Base-by-base conservation (phyloP, 2,113 vertebrate genomes). In the Pollachius pollachius region DNA sequence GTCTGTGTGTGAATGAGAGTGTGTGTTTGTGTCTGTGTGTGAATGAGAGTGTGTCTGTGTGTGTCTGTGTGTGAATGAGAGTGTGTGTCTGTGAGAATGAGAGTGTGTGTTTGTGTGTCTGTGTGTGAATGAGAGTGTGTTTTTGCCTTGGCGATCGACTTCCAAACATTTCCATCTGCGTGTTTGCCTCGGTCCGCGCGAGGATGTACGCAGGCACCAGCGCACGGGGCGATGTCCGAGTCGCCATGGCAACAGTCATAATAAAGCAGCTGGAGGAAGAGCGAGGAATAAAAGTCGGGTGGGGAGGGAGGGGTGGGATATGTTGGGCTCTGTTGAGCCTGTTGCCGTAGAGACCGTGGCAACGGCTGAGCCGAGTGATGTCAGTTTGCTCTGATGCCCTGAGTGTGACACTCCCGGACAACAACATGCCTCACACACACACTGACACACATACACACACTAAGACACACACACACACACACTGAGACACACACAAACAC, bases 191-290 rank as follows among this genome's bases (percentile, higher is more conserved):
- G 0, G 57, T 48, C 54, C 15, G 30, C 11, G n/a, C 2, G 15
- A 21, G 34, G 5, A 37, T 52, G 56, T 17, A 27, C 57, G 34
- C 23, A 12, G 3, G 27, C 34, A 18, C 9, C 15, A 13, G 66
- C 25, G 63, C 30, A 30, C 13, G 25, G 76, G 12, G 69, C 4
- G 25, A 74, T 78, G 66, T 60, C 67, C 3, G 17, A 4, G 82
- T 89, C 74, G 68, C 84, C 69, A 52, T 68, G 83, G 84, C 1
- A 65, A 89, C 86, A 88, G 90, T 86, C 90, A 91, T 85, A 90
- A 91, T 84, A 91, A 83, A 87, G 57, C 68, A 63, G 62, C 23
- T n/a, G 63, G 66, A 17, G 5, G 16, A 60, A 74, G 21, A 72
- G 58, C 37, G 63, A 48, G 41, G 12, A 48, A 48, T 48, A 48